These are phyloP conservation scores for Pelobates cultripes DNA, from an alignment of 2,797 vertebrate species.

Conservation along the genomic window DNA sequence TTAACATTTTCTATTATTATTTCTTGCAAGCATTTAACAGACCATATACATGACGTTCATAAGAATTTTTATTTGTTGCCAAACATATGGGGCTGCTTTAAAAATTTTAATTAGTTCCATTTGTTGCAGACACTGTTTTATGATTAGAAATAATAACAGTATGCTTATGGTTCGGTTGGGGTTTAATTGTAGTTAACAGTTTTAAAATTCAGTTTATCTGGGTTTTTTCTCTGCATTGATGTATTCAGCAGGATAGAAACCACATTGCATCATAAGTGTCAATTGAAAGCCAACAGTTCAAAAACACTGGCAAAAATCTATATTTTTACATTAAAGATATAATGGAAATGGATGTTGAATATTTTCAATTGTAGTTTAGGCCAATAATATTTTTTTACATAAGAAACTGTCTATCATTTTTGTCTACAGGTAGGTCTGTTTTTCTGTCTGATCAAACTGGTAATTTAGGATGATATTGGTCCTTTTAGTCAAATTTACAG, in stretches of 20 bases:
- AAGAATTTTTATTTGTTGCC: slow-evolving; percentile 60
- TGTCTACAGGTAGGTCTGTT: too few relatives aligned
- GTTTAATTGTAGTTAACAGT: not conserved
- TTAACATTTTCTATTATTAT: slow-evolving; percentile 33
- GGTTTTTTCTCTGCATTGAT: not conserved
- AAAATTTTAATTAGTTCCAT: slow-evolving; percentile 66
- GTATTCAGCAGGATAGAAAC: not conserved
- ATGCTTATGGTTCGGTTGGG: not conserved
- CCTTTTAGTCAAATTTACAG: too few relatives aligned
- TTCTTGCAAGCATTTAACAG: slow-evolving; percentile 60
- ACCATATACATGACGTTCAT: slow-evolving; percentile 55
- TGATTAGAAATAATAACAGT: slow-evolving; percentile 57
- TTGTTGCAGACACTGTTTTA: slow-evolving; percentile 58
- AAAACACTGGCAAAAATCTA: too few relatives aligned
- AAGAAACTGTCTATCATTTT: too few relatives aligned
- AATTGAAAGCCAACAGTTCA: too few relatives aligned
- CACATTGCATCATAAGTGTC: not conserved
- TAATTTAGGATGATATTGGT: too few relatives aligned
- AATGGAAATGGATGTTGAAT: too few relatives aligned
- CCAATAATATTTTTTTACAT: too few relatives aligned
- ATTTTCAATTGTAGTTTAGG: too few relatives aligned
- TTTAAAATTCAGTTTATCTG: not conserved
- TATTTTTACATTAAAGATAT: too few relatives aligned
- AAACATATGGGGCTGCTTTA: slow-evolving; percentile 54
- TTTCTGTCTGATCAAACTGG: too few relatives aligned